Percentiles rank a stretch among this genome's conserved stretches.
phyloP scores from a whole-genome alignment of 2,888 invertebrate genomes.

The Sacculina carcini region DNA sequence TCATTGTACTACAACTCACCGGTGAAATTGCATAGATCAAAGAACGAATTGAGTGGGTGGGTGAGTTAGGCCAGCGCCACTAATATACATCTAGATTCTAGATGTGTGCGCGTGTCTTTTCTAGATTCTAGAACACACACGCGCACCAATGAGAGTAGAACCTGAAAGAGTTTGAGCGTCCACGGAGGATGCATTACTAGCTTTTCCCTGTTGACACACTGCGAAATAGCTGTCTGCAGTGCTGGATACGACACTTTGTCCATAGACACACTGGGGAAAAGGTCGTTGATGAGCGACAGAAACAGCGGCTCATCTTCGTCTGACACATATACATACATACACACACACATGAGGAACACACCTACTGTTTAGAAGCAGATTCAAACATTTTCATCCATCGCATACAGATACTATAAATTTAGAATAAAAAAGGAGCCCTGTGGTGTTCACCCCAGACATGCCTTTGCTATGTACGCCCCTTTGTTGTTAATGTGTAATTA shows the following conservation, averaged over 20 bases:
- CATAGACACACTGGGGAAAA: conserved; percentile 78
- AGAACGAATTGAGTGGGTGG: too few species aligned
- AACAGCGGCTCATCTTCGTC: conserved; percentile 96
- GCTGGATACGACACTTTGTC: conserved; percentile 77
- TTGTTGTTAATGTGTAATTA: too few species aligned
- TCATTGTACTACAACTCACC: too few species aligned
- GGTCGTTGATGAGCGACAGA: conserved; percentile 75
- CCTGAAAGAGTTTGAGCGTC: conserved; percentile 77
- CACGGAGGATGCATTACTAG: conserved; percentile 80
- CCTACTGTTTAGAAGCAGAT: background rate
- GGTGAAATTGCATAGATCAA: too few species aligned
- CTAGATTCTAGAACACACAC: too few species aligned
- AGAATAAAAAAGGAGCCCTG: background rate
- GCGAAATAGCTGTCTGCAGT: conserved; percentile 58
- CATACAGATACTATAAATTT: background rate
- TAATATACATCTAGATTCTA: too few species aligned
- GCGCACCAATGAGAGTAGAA: conserved; percentile 18
- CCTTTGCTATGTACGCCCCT: too few species aligned
- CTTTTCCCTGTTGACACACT: conserved; percentile 50
- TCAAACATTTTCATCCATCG: background rate
- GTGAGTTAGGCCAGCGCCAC: too few species aligned
- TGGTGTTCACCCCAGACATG: background rate
- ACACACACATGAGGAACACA: background rate
- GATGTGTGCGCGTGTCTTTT: too few species aligned
- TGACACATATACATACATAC: conserved; percentile 16